These are phyloP conservation scores for Oxyruncus cristatus DNA, from an alignment of 2,113 vertebrate genomes.

Conservation along the genomic window DNA sequence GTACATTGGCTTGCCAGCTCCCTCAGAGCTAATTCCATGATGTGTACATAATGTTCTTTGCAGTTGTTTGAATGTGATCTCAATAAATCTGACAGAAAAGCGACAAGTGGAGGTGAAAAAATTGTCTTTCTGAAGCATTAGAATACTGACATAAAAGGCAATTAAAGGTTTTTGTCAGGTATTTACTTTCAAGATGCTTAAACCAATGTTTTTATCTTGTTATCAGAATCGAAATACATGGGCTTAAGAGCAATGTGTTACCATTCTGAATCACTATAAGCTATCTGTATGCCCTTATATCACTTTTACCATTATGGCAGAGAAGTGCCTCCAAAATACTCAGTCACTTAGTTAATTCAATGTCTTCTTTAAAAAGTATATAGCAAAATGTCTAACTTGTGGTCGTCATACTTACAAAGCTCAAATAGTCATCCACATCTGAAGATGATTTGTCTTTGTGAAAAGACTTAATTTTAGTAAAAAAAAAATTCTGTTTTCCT, in stretches of 20 bases:
- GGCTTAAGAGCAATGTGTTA: not conserved
- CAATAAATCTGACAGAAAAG: not conserved
- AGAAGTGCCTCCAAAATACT: not conserved
- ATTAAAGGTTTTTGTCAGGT: not conserved
- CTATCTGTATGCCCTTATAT: not conserved
- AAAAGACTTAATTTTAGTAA: not conserved
- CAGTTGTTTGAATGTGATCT: not conserved
- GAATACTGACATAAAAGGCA: not conserved
- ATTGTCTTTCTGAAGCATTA: not conserved
- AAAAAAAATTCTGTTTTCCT: not conserved
- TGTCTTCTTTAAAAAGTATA: not conserved
- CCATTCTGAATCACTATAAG: not conserved
- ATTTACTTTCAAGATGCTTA: not conserved
- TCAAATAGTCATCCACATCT: not conserved
- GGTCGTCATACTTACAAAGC: not conserved
- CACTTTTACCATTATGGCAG: not conserved
- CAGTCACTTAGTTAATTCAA: not conserved
- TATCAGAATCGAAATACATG: not conserved
- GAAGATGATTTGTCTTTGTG: not conserved
- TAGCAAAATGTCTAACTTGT: not conserved
- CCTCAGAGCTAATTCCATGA: not conserved
- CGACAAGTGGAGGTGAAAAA: not conserved
- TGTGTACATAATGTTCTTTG: not conserved
- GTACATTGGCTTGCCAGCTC: not conserved
- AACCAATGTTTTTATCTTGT: not conserved